Conservation (phyloP, 2,888 invertebrate genomes). For the Euspilapteryx auroguttella region DNA sequence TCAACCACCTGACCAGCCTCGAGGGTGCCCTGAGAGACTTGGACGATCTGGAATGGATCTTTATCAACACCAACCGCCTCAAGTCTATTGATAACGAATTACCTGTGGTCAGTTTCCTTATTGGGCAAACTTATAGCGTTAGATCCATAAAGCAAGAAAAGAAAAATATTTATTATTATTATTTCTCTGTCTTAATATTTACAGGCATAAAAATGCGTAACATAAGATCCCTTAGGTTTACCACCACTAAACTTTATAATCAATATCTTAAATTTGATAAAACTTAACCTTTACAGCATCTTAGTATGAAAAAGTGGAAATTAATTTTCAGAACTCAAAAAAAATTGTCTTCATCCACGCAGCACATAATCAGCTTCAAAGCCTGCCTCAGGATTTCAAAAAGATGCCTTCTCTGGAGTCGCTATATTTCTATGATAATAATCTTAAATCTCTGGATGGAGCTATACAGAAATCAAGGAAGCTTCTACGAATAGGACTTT, state of each 20-base stretch:
- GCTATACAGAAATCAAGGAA: conserved; percentile 69
- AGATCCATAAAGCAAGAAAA: too few species aligned
- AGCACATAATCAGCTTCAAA: conserved; percentile 71
- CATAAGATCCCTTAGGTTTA: too few species aligned
- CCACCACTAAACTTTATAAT: too few species aligned
- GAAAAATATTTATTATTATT: too few species aligned
- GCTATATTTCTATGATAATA: conserved; percentile 73
- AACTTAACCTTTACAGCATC: too few species aligned
- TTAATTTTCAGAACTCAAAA: conserved; percentile 59
- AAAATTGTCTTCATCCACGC: conserved; percentile 72
- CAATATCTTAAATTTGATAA: too few species aligned
- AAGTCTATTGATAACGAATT: conserved; percentile 75
- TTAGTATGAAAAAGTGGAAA: too few species aligned
- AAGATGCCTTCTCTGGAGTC: conserved; percentile 70
- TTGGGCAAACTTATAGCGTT: too few species aligned
- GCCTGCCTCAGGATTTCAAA: conserved; percentile 71
- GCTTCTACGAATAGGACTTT: conserved; percentile 68
- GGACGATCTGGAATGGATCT: conserved; percentile 74
- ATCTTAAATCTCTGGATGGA: conserved; percentile 70
- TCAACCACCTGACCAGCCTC: conserved; percentile 70
- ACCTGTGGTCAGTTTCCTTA: conserved; percentile 64
- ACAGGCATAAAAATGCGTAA: too few species aligned
- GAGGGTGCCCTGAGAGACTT: conserved; percentile 79
- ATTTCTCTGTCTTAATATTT: too few species aligned
- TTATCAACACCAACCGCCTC: conserved; percentile 77